Evolutionary conservation across 2,888 invertebrate species (phyloP).

Genomic region (Tubulanus polymorphus): DNA sequence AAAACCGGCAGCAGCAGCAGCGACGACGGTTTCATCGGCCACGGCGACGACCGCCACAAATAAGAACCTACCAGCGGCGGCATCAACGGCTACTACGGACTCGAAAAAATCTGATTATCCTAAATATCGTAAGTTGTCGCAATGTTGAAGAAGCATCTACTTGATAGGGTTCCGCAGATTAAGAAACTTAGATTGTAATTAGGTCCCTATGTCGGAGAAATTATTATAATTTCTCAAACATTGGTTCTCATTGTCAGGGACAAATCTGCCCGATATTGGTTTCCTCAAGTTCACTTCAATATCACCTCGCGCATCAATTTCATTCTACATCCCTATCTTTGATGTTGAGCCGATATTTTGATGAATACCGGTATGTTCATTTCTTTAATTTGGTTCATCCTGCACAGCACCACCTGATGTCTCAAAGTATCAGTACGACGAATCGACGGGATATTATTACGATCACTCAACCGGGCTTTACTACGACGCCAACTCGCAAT

Average conservation of each 20-base stretch:
- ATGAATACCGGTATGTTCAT: neutral
- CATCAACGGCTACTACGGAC: neutral
- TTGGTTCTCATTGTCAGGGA: no score
- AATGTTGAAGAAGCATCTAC: no score
- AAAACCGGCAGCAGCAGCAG: conserved; percentile 5
- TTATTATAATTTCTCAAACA: no score
- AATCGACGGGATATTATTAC: conserved; percentile 92
- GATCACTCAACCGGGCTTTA: conserved; percentile 89
- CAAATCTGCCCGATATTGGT: no score
- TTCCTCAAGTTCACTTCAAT: no score
- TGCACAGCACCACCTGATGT: conserved; percentile 69
- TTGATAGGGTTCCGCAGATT: no score
- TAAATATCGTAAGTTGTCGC: conserved; percentile 18
- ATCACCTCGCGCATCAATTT: no score
- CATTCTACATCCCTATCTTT: no score
- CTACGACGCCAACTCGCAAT: conserved; percentile 90
- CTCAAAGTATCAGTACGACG: conserved; percentile 87
- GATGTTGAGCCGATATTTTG: no score
- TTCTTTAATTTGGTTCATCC: conserved; percentile 1
- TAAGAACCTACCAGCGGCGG: neutral
- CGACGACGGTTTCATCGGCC: conserved; percentile 2
- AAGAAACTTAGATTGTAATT: no score
- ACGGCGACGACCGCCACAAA: conserved; percentile 2
- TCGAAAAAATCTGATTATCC: no score
- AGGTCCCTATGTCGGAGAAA: no score